Conservation (phyloP, 1,140 invertebrate species). For the Lasioglossum baleicum region DNA sequence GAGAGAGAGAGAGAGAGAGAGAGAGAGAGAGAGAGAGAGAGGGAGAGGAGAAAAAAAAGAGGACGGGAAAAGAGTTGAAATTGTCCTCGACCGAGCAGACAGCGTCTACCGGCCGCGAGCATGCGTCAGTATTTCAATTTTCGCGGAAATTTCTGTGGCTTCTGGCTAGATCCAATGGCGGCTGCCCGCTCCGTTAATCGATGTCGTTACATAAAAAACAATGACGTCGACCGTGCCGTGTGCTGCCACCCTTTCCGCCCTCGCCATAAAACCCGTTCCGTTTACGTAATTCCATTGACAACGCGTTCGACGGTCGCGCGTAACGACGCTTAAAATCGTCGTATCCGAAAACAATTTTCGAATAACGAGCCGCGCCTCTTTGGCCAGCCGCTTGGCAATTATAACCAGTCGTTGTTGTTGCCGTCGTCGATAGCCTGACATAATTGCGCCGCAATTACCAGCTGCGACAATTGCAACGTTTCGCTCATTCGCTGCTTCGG, state of each 20-base stretch:
- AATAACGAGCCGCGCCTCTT: slow-evolving; percentile 36
- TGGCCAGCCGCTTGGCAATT: slow-evolving; percentile 22
- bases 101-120: neutral
- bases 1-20: no score
- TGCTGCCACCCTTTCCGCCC: neutral
- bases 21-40: neutral
- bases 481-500: neutral
- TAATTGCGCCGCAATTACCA: slow-evolving; percentile 62
- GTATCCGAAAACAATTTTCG: slow-evolving; percentile 41
- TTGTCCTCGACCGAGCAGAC: neutral
- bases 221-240: neutral
- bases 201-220: slow-evolving; percentile 45
- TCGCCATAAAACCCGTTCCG: slow-evolving; percentile 1
- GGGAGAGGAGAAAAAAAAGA: neutral
- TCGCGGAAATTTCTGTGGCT: slow-evolving; percentile 31
- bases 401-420: slow-evolving; percentile 28
- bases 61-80: no score
- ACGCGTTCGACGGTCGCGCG: slow-evolving; percentile 20
- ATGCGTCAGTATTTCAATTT: slow-evolving; percentile 27
- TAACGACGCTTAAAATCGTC: slow-evolving; percentile 43
- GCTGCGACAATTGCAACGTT: slow-evolving; percentile 32
- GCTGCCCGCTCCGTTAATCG: slow-evolving; percentile 30
- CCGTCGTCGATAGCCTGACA: slow-evolving; percentile 53
- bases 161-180: slow-evolving; percentile 20
- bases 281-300: slow-evolving; percentile 16